phyloP scores from a whole-genome alignment of 2,797 vertebrate species.

The Botia kubotai region DNA sequence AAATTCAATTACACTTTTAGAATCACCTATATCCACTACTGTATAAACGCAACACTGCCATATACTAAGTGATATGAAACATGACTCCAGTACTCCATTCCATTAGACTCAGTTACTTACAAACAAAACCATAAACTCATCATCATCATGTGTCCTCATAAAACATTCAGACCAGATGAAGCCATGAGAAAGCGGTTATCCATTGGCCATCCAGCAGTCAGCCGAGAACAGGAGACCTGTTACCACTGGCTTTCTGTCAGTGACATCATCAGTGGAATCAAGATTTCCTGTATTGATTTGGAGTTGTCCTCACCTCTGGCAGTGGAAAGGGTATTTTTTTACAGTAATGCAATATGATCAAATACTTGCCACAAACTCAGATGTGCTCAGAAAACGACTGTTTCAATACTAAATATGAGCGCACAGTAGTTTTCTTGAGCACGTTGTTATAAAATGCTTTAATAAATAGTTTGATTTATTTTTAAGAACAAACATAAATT shows the following conservation, averaged over 20 bases:
- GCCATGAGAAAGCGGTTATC: constrained; percentile 65
- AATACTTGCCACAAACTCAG: constrained; percentile 26
- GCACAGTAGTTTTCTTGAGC: constrained; percentile 53
- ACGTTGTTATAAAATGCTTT: constrained; percentile 87
- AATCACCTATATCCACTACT: constrained; percentile 21
- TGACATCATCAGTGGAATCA: constrained; percentile 59
- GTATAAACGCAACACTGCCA: constrained; percentile 5
- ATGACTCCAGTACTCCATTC: constrained; percentile 58
- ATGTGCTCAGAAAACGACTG: not conserved
- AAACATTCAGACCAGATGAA: constrained; percentile 79
- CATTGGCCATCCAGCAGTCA: constrained; percentile 76
- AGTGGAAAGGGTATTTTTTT: constrained; percentile 49
- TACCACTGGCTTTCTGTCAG: constrained; percentile 71
- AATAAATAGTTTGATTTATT: constrained; percentile 89
- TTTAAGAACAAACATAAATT: constrained; percentile 85
- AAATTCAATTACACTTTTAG: constrained; percentile 40
- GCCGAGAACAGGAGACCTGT: constrained; percentile 77
- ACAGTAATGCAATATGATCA: constrained; percentile 15
- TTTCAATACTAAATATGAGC: constrained; percentile 55
- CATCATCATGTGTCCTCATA: constrained; percentile 75
- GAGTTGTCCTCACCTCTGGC: constrained; percentile 59
- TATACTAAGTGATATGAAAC: constrained; percentile 46
- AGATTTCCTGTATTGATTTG: constrained; percentile 62
- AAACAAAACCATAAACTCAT: constrained; percentile 68
- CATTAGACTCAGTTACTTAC: constrained; percentile 74